Conservation (phyloP, 2,888 invertebrate species). For the Mesorhabditis sp. region DNA sequence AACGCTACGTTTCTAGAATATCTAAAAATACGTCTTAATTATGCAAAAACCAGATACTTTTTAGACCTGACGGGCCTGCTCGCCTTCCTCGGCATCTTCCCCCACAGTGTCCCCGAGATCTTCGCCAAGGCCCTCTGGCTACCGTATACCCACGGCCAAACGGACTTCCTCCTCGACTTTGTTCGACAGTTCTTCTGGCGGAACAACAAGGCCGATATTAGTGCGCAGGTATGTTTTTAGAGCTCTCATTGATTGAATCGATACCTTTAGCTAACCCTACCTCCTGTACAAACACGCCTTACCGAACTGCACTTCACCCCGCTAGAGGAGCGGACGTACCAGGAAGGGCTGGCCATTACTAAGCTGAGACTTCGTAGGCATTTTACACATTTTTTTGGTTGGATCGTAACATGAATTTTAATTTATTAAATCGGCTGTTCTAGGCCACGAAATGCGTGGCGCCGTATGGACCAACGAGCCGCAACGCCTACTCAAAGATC, state of each 20-base stretch:
- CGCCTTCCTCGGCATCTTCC: slow-evolving; percentile 67
- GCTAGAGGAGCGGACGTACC: slow-evolving; percentile 73
- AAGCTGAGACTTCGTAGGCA: neutral
- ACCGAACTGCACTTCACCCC: slow-evolving; percentile 71
- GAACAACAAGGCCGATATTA: slow-evolving; percentile 70
- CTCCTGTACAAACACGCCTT: slow-evolving; percentile 66
- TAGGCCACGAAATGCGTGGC: no score
- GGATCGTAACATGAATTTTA: no score
- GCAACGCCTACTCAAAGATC: neutral
- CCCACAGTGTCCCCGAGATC: slow-evolving; percentile 63
- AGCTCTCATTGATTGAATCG: neutral
- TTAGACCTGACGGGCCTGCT: slow-evolving; percentile 67
- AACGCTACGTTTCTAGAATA: slow-evolving; percentile 1
- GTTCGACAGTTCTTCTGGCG: slow-evolving; percentile 70
- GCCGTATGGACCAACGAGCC: neutral
- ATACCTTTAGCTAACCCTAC: slow-evolving; percentile 64
- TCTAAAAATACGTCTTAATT: neutral
- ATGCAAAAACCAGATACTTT: neutral
- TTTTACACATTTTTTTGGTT: neutral
- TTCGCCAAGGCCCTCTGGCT: slow-evolving; percentile 65
- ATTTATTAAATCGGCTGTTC: no score
- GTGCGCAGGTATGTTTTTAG: slow-evolving; percentile 63
- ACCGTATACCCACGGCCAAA: slow-evolving; percentile 63
- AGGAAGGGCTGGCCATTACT: slow-evolving; percentile 13
- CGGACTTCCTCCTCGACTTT: slow-evolving; percentile 63